A percentile compares a stretch with the other conserved stretches of the same genome.
These are phyloP conservation scores for Oncorhynchus mykiss DNA, from an alignment of 2,113 vertebrate genomes.

Conservation along the genomic window DNA sequence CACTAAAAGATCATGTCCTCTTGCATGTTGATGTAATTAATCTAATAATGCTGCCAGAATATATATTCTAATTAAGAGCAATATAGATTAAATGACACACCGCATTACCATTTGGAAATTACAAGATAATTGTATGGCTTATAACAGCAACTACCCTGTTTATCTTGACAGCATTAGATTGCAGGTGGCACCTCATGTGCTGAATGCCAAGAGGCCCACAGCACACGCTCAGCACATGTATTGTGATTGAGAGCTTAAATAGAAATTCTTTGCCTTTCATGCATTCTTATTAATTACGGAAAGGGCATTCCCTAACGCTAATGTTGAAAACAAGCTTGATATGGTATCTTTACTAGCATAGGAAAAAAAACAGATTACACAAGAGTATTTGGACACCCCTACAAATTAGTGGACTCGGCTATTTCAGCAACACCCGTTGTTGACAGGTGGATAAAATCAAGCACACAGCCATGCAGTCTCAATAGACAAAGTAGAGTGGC, in stretches of 20 bases:
- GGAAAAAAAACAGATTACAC: no score
- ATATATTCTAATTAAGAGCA: conserved; percentile 49
- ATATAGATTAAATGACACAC: conserved; percentile 39
- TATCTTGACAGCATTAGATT: conserved; percentile 40
- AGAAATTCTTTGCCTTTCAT: conserved; percentile 26
- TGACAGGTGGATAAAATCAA: no score
- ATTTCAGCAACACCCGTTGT: no score
- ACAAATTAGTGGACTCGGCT: no score
- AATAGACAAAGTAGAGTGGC: no score
- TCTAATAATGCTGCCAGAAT: conserved; percentile 39
- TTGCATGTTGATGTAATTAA: conserved; percentile 37
- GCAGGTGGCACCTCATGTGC: conserved; percentile 42
- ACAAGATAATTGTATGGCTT: conserved; percentile 43
- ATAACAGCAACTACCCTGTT: conserved; percentile 54
- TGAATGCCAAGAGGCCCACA: conserved; percentile 38
- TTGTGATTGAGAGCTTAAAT: conserved; percentile 18
- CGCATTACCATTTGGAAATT: conserved; percentile 41
- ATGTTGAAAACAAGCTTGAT: no score
- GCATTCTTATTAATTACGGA: not conserved
- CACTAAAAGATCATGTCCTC: conserved; percentile 19
- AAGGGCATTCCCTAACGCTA: not conserved
- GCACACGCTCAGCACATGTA: conserved; percentile 3
- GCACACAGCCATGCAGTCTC: no score
- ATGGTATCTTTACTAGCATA: no score
- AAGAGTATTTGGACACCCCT: no score